Conservation (phyloP, 2,797 vertebrate genomes). For the Syngnathus acus region DNA sequence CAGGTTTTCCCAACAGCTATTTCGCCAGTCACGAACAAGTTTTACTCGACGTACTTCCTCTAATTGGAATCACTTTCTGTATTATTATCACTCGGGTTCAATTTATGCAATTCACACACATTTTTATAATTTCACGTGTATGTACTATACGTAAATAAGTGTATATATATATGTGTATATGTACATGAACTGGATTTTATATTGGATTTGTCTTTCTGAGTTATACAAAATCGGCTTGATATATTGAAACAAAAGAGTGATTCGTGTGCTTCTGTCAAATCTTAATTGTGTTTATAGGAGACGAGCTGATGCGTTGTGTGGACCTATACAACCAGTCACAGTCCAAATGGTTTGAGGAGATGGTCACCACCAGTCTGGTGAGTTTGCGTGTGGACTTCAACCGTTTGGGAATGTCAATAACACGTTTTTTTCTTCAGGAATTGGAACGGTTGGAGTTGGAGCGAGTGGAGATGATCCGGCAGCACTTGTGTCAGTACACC, state of each 20-base stretch:
- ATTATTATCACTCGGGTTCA: no score
- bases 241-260: no score
- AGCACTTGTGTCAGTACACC: constrained; percentile 94
- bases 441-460: constrained; percentile 93
- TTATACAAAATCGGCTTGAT: no score
- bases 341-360: constrained; percentile 99
- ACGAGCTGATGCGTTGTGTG: constrained; percentile 94
- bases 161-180: no score
- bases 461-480: constrained; percentile 91
- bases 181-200: neutral
- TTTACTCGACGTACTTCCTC: neutral
- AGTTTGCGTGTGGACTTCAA: constrained; percentile 17
- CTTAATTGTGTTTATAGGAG: constrained; percentile 67
- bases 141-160: no score
- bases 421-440: constrained; percentile 69
- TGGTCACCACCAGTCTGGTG: constrained; percentile 96
- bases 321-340: constrained; percentile 97
- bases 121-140: no score
- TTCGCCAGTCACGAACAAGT: neutral
- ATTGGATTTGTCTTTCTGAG: no score
- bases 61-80: neutral
- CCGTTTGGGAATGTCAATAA: neutral
- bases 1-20: constrained; percentile 4
- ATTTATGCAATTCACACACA: no score
- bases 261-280: neutral